phyloP scores from a whole-genome alignment of 1,140 invertebrate species.

The Saccostrea glomerata region DNA sequence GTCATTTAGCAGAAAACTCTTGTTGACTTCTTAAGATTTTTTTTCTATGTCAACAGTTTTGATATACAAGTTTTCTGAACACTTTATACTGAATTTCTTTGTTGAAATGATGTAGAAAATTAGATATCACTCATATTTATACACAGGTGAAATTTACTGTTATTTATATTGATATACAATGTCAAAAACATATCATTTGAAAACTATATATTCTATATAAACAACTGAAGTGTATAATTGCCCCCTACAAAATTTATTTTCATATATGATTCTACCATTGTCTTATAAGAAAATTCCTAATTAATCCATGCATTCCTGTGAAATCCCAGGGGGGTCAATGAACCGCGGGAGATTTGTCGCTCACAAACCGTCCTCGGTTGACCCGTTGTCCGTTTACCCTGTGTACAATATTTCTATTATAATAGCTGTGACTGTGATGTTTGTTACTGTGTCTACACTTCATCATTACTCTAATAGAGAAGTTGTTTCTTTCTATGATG shows the following conservation, averaged over 20 bases:
- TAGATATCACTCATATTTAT: neutral
- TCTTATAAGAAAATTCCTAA: neutral
- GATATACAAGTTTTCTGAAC: neutral
- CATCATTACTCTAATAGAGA: neutral
- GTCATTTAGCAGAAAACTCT: no score
- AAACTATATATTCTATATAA: neutral
- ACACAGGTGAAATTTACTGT: neutral
- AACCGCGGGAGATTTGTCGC: neutral
- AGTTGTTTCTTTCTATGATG: slow-evolving; percentile 24
- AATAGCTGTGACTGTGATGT: slow-evolving; percentile 30
- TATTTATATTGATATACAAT: neutral
- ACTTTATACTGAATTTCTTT: neutral
- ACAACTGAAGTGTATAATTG: neutral
- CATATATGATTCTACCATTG: neutral
- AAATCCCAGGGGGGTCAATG: neutral
- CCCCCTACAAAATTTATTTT: neutral
- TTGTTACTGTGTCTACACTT: slow-evolving; percentile 14
- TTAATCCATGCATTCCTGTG: neutral
- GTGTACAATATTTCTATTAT: neutral
- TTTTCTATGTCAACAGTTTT: neutral
- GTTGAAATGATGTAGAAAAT: neutral
- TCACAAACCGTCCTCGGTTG: no score
- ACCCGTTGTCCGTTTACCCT: neutral
- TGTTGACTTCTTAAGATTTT: no score
- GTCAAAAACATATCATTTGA: neutral